Conservation (phyloP, 2,797 vertebrate genomes). For the Poecilia gillii region DNA sequence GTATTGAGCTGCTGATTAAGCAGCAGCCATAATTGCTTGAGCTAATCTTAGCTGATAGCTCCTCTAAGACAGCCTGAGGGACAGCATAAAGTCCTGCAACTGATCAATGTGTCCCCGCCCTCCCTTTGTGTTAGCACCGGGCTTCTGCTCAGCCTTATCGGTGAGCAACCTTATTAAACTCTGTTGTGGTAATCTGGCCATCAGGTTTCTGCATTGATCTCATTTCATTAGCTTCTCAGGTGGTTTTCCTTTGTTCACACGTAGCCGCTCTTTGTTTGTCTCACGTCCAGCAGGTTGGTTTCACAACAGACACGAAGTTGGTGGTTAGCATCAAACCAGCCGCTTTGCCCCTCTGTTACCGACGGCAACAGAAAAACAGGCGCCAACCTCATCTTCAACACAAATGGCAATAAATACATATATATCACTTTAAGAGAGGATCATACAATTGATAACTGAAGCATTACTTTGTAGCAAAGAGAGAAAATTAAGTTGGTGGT, state of each 20-base stretch:
- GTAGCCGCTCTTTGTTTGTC: too few species aligned
- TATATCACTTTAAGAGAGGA: too few species aligned
- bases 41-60: conserved; percentile 72
- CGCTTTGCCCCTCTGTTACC: too few species aligned
- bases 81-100: conserved; percentile 43
- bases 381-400: too few species aligned
- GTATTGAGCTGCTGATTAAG: conserved; percentile 82
- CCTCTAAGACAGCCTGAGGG: conserved; percentile 44
- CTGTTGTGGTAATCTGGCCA: conserved; percentile 34
- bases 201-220: conserved; percentile 48
- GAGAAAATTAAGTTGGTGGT: not conserved
- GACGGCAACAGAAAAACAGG: too few species aligned
- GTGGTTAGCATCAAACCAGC: too few species aligned
- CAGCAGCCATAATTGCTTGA: conserved; percentile 69
- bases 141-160: conserved; percentile 61
- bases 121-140: conserved; percentile 55
- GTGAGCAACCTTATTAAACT: conserved; percentile 53
- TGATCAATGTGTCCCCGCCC: conserved; percentile 50
- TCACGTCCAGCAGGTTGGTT: too few species aligned
- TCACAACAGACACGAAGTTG: too few species aligned
- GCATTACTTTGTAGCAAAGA: too few species aligned
- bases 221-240: conserved; percentile 44
- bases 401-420: too few species aligned
- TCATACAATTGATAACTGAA: too few species aligned
- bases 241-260: conserved; percentile 46